Percentiles rank a stretch among this genome's conserved stretches.
Conservation (phyloP, 2,888 invertebrate genomes). For the Mesorhabditis belari region DNA sequence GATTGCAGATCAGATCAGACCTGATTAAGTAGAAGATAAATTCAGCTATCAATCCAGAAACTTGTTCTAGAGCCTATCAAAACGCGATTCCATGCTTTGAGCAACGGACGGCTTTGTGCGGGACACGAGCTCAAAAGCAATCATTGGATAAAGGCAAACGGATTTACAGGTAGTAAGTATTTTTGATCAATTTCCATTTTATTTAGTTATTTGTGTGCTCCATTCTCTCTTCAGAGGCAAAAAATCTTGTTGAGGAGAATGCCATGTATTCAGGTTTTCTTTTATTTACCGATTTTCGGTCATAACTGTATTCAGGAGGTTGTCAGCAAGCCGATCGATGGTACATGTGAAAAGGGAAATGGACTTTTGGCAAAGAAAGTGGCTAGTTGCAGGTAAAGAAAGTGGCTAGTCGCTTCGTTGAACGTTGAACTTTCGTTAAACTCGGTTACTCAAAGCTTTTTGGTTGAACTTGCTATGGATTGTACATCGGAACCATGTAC, state of each 20-base stretch:
- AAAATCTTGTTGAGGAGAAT: slow-evolving; percentile 16
- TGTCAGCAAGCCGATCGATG: background rate
- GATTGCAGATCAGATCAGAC: background rate
- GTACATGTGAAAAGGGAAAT: background rate
- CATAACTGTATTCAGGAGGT: background rate
- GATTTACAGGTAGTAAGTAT: slow-evolving; percentile 9
- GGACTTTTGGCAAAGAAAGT: background rate
- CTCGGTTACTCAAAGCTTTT: too few species aligned
- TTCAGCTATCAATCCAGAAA: background rate
- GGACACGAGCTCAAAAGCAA: slow-evolving; percentile 18
- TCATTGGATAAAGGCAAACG: slow-evolving; percentile 25
- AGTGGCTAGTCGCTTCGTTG: too few species aligned
- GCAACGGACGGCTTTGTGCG: slow-evolving; percentile 25
- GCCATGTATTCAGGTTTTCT: slow-evolving; percentile 17
- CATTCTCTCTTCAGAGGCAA: slow-evolving; percentile 25
- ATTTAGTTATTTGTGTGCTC: slow-evolving; percentile 22
- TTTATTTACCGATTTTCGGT: too few species aligned
- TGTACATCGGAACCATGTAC: too few species aligned
- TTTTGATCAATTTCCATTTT: background rate
- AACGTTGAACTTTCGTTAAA: too few species aligned
- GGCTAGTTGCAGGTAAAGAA: background rate
- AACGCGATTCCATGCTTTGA: slow-evolving; percentile 28
- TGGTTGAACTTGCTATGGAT: too few species aligned
- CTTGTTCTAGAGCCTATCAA: slow-evolving; percentile 18
- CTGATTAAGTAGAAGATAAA: background rate